phyloP scores from a whole-genome alignment of 2,888 invertebrate species.

The Megaustenia siamemsis region DNA sequence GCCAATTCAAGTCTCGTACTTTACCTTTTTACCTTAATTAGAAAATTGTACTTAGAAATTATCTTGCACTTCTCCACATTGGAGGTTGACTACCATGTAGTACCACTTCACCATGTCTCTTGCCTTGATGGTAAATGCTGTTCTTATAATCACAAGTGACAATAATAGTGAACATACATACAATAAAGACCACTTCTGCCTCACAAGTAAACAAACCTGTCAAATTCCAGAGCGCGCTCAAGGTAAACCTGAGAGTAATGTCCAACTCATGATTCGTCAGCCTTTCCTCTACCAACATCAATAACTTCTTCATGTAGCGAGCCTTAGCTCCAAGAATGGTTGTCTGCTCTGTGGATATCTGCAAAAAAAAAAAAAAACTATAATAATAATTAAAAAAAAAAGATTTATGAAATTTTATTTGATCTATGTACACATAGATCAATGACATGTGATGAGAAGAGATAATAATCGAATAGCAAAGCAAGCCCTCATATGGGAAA shows the following conservation, averaged over 20 bases:
- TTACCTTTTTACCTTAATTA: no score
- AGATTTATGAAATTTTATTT: not conserved
- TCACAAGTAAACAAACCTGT: constrained; percentile 81
- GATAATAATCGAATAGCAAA: no score
- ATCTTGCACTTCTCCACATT: no score
- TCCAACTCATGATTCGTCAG: constrained; percentile 81
- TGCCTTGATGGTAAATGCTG: no score
- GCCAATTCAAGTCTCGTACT: no score
- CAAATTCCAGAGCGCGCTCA: constrained; percentile 89
- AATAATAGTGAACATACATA: not conserved
- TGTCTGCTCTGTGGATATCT: constrained; percentile 86
- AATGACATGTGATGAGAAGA: no score
- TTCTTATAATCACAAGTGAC: not conserved
- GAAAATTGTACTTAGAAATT: no score
- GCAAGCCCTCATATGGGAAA: no score
- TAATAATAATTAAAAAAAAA: no score
- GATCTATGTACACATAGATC: no score
- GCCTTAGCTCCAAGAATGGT: constrained; percentile 85
- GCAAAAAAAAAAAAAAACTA: constrained; percentile 62
- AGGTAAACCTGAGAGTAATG: constrained; percentile 88
- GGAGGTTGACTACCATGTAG: no score
- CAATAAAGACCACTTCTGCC: not conserved
- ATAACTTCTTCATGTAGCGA: constrained; percentile 86
- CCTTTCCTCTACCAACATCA: constrained; percentile 84
- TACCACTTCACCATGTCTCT: no score